Evolutionary conservation across 2,113 vertebrate genomes (phyloP).

Genomic region (Zosterops japonicus): DNA sequence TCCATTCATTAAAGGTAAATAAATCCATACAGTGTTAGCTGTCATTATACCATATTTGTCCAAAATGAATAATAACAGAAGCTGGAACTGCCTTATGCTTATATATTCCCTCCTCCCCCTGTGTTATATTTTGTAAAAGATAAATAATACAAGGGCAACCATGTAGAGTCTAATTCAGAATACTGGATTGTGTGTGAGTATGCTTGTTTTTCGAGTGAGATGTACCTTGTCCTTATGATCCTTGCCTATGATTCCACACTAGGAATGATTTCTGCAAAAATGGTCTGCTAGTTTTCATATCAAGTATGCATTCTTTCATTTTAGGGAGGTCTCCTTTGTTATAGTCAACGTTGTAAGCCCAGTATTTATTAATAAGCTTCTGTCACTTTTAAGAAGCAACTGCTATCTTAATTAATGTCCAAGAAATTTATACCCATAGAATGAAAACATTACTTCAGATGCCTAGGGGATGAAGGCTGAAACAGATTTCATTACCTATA

Average conservation of each 20-base stretch:
- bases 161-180: not conserved
- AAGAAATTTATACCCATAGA: not conserved
- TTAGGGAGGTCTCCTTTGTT: not conserved
- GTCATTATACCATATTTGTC: not conserved
- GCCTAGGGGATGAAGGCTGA: not conserved
- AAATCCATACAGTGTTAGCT: not conserved
- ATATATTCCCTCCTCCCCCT: not conserved
- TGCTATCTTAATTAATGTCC: not conserved
- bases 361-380: not conserved
- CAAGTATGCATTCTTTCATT: not conserved
- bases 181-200: not conserved
- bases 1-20: not conserved
- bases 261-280: not conserved
- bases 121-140: not conserved
- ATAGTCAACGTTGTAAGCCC: rapidly evolving
- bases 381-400: not conserved
- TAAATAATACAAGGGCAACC: not conserved
- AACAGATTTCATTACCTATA: not conserved
- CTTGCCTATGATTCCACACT: not conserved
- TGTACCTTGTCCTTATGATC: not conserved
- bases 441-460: not conserved
- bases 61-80: not conserved
- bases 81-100: not conserved
- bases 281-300: not conserved
- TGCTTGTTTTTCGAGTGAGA: not conserved